Percentiles rank a stretch among this genome's conserved stretches.
These are phyloP conservation scores for Sebastolobus altivelis DNA, from an alignment of 2,797 vertebrate species.

Conservation along the genomic window DNA sequence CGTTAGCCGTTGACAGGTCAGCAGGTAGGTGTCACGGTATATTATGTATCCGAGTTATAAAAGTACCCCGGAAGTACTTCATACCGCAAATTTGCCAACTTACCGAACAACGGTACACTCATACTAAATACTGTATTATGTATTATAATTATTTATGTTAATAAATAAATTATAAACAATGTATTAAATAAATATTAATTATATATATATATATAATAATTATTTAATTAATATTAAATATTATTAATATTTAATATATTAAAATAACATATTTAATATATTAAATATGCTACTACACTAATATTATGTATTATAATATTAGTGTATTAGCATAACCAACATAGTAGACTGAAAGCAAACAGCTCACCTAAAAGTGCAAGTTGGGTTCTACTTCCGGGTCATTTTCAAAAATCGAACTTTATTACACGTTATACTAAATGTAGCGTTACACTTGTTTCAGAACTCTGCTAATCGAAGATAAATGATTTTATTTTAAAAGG, in stretches of 20 bases:
- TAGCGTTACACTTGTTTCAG: background rate
- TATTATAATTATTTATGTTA: too few species aligned
- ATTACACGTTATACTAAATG: background rate
- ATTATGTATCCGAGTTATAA: background rate
- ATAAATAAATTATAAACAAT: too few species aligned
- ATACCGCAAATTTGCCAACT: accelerated
- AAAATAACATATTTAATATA: too few species aligned
- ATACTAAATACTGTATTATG: accelerated
- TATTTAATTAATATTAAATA: too few species aligned
- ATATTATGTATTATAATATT: accelerated
- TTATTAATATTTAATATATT: too few species aligned
- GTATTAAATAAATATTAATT: too few species aligned
- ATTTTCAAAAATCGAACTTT: background rate
- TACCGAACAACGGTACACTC: accelerated
- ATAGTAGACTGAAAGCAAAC: background rate
- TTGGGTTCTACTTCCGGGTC: conserved; percentile 48
- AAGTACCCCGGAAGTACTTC: conserved; percentile 49
- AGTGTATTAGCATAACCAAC: background rate
- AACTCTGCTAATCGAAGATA: accelerated
- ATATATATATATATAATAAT: too few species aligned
- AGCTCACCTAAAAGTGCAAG: background rate
- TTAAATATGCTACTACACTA: too few species aligned
- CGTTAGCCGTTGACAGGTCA: background rate
- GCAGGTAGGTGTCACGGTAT: background rate
- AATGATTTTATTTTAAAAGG: background rate